Percentiles rank a stretch among this genome's conserved stretches.
phyloP scores from a whole-genome alignment of 2,113 vertebrate species.

The Crotophaga sulcirostris region DNA sequence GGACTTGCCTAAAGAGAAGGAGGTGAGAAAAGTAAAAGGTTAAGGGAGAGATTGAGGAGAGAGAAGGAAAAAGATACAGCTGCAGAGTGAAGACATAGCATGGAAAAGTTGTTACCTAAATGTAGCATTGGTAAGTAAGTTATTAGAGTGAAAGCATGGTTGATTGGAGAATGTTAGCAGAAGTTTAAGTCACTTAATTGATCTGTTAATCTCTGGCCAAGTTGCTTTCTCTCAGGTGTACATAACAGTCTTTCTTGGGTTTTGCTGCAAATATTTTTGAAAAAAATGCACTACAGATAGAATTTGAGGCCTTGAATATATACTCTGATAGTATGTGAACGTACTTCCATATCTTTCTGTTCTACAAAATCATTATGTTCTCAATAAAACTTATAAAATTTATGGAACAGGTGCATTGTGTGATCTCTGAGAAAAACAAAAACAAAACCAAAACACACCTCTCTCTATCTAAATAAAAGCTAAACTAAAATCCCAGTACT shows the following conservation, averaged over 20 bases:
- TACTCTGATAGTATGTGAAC: neutral
- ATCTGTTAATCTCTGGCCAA: slow-evolving; percentile 20
- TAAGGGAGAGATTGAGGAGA: neutral
- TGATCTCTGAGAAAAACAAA: neutral
- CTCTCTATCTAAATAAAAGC: neutral
- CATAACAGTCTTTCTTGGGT: neutral
- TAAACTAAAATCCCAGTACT: neutral
- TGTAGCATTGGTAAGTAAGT: neutral
- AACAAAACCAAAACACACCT: neutral
- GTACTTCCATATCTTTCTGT: neutral
- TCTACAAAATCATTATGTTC: neutral
- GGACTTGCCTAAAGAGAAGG: neutral
- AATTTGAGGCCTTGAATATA: neutral
- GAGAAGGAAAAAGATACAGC: neutral
- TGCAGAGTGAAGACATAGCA: neutral
- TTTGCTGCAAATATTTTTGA: neutral
- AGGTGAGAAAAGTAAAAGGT: neutral
- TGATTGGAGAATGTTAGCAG: neutral
- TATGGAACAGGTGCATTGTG: neutral
- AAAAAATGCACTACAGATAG: neutral
- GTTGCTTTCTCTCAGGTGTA: neutral
- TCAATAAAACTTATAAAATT: neutral
- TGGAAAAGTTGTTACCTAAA: neutral
- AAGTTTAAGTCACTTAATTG: slow-evolving; percentile 45
- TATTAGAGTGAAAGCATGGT: neutral